These are phyloP conservation scores for Dinoponera quadriceps DNA, from an alignment of 1,140 invertebrate species.

Conservation along the genomic window DNA sequence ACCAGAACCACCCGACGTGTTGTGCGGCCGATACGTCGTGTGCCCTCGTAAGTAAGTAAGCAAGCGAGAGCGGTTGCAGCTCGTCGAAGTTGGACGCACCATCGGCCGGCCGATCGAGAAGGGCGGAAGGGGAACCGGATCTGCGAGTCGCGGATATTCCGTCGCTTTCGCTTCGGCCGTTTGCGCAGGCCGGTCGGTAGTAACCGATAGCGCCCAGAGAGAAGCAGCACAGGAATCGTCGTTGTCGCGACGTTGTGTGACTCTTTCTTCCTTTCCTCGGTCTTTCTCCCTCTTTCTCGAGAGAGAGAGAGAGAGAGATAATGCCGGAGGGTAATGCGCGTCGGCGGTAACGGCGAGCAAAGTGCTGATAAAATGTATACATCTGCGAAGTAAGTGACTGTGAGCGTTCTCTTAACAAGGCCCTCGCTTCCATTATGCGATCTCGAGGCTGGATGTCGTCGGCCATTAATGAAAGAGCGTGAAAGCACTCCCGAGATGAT, in stretches of 20 bases:
- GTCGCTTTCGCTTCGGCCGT: neutral
- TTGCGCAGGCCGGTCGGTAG: constrained; percentile 28
- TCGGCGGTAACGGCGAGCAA: constrained; percentile 41
- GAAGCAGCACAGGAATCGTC: constrained; percentile 19
- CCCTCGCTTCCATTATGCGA: constrained; percentile 33
- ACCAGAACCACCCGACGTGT: neutral
- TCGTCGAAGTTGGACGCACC: neutral
- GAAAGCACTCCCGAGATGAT: constrained; percentile 50
- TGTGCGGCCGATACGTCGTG: constrained; percentile 16
- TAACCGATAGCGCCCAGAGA: constrained; percentile 50
- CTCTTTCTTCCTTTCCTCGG: constrained; percentile 11
- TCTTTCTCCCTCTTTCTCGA: neutral
- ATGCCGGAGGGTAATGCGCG: constrained; percentile 50
- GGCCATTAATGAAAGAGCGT: constrained; percentile 51
- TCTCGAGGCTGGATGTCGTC: constrained; percentile 8
- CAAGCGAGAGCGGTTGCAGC: too few relatives aligned
- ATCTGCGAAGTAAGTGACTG: constrained; percentile 49
- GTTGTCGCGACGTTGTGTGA: constrained; percentile 6
- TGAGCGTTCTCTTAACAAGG: constrained; percentile 21
- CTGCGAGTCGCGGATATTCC: constrained; percentile 38
- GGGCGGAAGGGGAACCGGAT: constrained; percentile 37
- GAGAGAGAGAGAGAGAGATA: too few relatives aligned
- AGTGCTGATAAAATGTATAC: constrained; percentile 55
- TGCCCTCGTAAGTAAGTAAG: neutral
- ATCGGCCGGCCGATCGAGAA: neutral